A percentile compares a stretch with the other conserved stretches of the same genome.
These are phyloP conservation scores for Ophiodon elongatus DNA, from an alignment of 2,113 vertebrate genomes.

Conservation along the genomic window DNA sequence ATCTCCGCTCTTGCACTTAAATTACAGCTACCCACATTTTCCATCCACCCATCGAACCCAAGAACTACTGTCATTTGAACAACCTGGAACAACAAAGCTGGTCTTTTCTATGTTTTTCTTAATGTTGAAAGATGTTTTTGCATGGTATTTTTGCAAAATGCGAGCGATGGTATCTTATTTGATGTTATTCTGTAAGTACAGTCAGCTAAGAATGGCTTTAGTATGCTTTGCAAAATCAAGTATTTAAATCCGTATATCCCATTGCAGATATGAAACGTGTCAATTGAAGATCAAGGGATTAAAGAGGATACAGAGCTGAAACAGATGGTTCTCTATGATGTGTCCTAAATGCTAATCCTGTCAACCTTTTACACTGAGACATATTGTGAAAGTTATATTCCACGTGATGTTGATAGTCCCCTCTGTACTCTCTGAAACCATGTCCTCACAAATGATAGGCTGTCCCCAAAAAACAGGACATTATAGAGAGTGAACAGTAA, in stretches of 20 bases:
- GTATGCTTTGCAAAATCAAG: constrained; percentile 1
- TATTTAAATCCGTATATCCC: constrained; percentile 47
- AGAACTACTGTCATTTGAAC: constrained; percentile 36
- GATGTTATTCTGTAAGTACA: not conserved
- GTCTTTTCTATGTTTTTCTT: not conserved
- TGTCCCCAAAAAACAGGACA: not conserved
- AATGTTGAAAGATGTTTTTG: not conserved
- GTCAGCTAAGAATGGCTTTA: not conserved
- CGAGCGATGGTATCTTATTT: not conserved
- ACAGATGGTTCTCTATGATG: constrained; percentile 73
- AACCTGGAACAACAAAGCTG: constrained; percentile 16
- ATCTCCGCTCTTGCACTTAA: constrained; percentile 53
- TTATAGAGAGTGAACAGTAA: not conserved
- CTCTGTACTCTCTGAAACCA: constrained; percentile 5
- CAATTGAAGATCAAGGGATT: constrained; percentile 66
- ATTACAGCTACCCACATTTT: constrained; percentile 38
- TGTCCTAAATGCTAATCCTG: constrained; percentile 65
- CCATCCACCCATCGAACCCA: constrained; percentile 37
- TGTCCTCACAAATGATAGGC: not conserved
- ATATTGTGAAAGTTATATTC: constrained; percentile 45
- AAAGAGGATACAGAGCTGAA: constrained; percentile 51
- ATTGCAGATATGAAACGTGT: constrained; percentile 58
- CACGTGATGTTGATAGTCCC: constrained; percentile 9
- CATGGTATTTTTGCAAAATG: not conserved
- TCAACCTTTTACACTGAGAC: constrained; percentile 42